These are phyloP conservation scores for Archaeoteleia sp. DNA, from an alignment of 2,888 invertebrate genomes.

Conservation along the genomic window DNA sequence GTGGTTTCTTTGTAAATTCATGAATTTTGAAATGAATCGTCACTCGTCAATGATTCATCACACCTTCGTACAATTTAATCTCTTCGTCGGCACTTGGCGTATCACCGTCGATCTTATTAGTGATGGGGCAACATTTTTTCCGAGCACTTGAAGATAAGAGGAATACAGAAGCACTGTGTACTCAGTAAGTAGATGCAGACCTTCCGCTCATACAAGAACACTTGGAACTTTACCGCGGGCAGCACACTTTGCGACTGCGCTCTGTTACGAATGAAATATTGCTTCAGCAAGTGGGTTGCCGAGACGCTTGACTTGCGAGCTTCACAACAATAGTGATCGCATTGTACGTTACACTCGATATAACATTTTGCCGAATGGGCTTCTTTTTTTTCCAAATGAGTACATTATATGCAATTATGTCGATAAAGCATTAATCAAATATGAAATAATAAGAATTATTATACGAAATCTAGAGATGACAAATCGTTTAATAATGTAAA, in stretches of 20 bases:
- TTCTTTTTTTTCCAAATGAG: too few species aligned
- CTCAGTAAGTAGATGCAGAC: constrained; percentile 69
- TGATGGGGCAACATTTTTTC: constrained; percentile 61
- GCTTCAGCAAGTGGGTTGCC: constrained; percentile 59
- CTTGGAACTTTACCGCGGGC: constrained; percentile 70
- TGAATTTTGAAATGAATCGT: too few species aligned
- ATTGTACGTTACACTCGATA: constrained; percentile 55
- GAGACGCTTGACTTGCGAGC: constrained; percentile 57
- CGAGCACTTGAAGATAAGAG: constrained; percentile 34
- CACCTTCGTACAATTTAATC: background rate
- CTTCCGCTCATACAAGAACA: constrained; percentile 66
- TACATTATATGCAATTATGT: too few species aligned
- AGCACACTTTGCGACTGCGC: constrained; percentile 62
- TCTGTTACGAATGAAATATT: constrained; percentile 66
- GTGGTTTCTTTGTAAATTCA: too few species aligned
- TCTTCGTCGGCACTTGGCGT: background rate
- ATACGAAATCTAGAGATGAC: too few species aligned
- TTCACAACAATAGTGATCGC: constrained; percentile 64
- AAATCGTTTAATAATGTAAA: too few species aligned
- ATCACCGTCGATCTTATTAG: constrained; percentile 58
- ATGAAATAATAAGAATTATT: too few species aligned
- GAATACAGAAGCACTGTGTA: constrained; percentile 60
- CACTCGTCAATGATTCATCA: too few species aligned
- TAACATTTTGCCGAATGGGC: constrained; percentile 21
- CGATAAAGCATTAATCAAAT: too few species aligned